phyloP scores from a whole-genome alignment of 2,113 vertebrate genomes.

The Prunella himalayana region DNA sequence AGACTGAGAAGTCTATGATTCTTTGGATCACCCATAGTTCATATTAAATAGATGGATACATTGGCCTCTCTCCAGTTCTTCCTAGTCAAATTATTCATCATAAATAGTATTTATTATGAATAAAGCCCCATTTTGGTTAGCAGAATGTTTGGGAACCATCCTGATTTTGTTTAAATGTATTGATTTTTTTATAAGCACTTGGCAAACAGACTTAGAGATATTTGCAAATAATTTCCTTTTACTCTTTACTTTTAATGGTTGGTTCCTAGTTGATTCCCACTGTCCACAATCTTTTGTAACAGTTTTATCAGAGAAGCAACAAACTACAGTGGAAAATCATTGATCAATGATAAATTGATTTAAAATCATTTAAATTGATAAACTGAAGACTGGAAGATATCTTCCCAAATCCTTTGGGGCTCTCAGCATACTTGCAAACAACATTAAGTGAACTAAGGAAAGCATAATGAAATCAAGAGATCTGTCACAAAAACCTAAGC shows the following conservation, averaged over 20 bases:
- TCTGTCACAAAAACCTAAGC: background rate
- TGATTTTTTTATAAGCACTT: background rate
- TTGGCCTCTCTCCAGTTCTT: conserved; percentile 47
- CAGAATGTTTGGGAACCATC: conserved; percentile 8
- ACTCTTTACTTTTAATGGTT: background rate
- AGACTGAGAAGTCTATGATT: background rate
- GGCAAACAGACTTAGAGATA: background rate
- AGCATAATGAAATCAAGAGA: background rate
- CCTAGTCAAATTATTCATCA: conserved; percentile 41
- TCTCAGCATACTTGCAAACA: background rate
- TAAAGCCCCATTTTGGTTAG: conserved; percentile 35
- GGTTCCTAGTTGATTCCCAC: background rate
- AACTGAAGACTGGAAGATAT: background rate
- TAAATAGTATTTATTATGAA: conserved; percentile 40
- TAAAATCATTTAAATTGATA: background rate
- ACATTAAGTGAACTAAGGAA: background rate
- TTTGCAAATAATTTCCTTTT: conserved; percentile 22
- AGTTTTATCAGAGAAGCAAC: background rate
- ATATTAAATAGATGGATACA: conserved; percentile 52
- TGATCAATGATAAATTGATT: background rate
- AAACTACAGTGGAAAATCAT: background rate
- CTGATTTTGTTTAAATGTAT: conserved; percentile 23
- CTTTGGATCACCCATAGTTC: conserved; percentile 17
- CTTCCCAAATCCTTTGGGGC: background rate
- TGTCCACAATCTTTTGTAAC: background rate